phyloP scores from a whole-genome alignment of 2,888 invertebrate species.

The Lycocerus yunnanus region DNA sequence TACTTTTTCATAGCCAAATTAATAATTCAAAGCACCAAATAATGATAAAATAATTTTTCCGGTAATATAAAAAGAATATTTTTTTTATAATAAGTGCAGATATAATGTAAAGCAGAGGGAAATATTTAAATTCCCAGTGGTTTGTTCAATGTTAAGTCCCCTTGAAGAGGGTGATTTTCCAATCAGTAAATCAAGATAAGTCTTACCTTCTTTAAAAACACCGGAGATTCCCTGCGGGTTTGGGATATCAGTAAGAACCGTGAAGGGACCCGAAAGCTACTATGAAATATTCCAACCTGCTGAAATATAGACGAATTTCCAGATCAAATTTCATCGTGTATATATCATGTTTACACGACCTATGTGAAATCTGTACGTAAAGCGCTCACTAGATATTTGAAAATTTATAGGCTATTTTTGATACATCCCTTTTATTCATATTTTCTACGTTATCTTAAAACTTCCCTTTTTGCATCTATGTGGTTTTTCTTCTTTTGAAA shows the following conservation, averaged over 20 bases:
- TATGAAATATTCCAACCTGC: conserved; percentile 38
- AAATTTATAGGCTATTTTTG: conserved; percentile 41
- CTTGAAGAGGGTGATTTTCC: conserved; percentile 40
- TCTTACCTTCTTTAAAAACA: conserved; percentile 48
- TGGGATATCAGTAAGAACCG: conserved; percentile 34
- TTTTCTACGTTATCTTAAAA: conserved; percentile 35
- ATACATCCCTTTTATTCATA: conserved; percentile 36
- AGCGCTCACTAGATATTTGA: conserved; percentile 37
- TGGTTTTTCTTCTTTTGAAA: conserved; percentile 19
- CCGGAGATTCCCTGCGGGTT: conserved; percentile 40
- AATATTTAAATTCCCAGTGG: conserved; percentile 33
- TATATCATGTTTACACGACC: conserved; percentile 43
- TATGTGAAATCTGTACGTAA: conserved; percentile 41
- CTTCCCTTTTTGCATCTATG: conserved; percentile 14
- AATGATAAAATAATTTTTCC: background rate
- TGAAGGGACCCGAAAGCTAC: conserved; percentile 37
- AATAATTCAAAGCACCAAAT: background rate
- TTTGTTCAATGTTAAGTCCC: conserved; percentile 34
- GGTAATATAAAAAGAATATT: background rate
- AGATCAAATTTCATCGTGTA: conserved; percentile 42
- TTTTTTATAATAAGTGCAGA: conserved; percentile 8
- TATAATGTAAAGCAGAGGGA: conserved; percentile 15
- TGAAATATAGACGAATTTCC: conserved; percentile 42
- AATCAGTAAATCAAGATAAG: conserved; percentile 51
- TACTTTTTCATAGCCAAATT: background rate